Conservation (phyloP, 2,113 vertebrate genomes). For the Neolamprologus variostigma region DNA sequence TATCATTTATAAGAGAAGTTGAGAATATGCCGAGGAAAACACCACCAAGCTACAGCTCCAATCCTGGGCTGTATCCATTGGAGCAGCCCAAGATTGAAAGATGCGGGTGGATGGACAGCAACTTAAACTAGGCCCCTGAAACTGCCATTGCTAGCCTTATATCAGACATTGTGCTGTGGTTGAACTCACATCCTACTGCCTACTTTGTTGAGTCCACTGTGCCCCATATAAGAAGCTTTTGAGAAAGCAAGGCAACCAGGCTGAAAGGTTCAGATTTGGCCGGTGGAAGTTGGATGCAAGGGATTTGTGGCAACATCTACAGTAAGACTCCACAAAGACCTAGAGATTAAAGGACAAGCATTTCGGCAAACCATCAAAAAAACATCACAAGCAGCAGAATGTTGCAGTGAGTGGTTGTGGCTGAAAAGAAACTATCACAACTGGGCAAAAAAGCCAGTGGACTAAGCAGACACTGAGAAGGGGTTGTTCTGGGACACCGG, state of each 20-base stretch:
- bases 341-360: not conserved
- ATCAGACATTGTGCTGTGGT: not conserved
- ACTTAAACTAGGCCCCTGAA: not conserved
- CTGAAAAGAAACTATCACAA: not conserved
- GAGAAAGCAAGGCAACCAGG: not conserved
- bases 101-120: not conserved
- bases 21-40: not conserved
- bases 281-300: not conserved
- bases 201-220: not conserved
- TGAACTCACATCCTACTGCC: not conserved
- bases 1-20: not conserved
- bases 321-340: not conserved
- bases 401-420: not conserved
- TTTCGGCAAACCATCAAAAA: not conserved
- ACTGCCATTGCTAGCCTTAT: not conserved
- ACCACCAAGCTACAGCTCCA: not conserved
- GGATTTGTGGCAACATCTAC: not conserved
- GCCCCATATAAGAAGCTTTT: not conserved
- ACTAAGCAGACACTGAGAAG: not conserved
- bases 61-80: not conserved
- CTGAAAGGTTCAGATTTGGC: not conserved
- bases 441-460: not conserved
- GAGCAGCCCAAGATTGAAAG: not conserved
- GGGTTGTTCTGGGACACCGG: not conserved
- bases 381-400: not conserved